phyloP scores from a whole-genome alignment of 2,797 vertebrate species.

The Oreochromis mossambicus region DNA sequence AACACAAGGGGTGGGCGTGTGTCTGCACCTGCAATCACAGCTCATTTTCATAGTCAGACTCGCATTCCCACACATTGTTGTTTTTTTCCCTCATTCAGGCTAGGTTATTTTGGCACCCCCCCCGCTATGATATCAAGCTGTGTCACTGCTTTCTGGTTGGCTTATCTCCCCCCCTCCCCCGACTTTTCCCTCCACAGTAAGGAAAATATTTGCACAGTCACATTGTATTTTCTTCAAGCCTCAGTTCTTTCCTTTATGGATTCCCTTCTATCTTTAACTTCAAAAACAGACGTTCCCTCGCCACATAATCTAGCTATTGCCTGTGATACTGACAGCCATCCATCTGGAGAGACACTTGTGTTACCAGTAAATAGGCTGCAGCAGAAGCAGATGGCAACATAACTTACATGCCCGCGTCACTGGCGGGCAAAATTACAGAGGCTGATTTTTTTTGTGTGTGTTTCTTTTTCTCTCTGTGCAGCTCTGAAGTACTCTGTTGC shows the following conservation, averaged over 20 bases:
- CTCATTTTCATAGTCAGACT: conserved; percentile 28
- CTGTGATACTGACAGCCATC: background rate
- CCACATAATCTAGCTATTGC: conserved; percentile 1
- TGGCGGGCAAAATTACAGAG: conserved; percentile 31
- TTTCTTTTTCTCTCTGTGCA: conserved; percentile 55
- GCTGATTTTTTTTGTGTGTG: background rate
- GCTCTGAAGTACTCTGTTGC: conserved; percentile 88
- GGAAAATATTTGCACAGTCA: conserved; percentile 35
- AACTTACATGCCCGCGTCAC: conserved; percentile 5
- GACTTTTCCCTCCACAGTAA: conserved; percentile 2
- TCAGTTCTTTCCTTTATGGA: background rate
- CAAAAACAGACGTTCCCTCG: conserved; percentile 45
- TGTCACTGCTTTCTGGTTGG: conserved; percentile 1
- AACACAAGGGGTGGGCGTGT: background rate
- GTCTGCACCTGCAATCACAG: background rate
- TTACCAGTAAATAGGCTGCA: conserved; percentile 21
- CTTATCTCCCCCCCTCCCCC: background rate
- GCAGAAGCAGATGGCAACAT: conserved; percentile 14
- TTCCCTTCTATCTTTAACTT: background rate
- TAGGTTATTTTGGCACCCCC: conserved; percentile 23
- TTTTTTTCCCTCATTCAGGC: conserved; percentile 30
- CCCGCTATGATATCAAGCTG: conserved; percentile 34
- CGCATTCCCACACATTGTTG: conserved; percentile 26
- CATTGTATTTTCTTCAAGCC: conserved; percentile 8
- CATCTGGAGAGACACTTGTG: background rate